Evolutionary conservation across 1,140 invertebrate genomes (phyloP).

Genomic region (Teleopsis dalmanni): DNA sequence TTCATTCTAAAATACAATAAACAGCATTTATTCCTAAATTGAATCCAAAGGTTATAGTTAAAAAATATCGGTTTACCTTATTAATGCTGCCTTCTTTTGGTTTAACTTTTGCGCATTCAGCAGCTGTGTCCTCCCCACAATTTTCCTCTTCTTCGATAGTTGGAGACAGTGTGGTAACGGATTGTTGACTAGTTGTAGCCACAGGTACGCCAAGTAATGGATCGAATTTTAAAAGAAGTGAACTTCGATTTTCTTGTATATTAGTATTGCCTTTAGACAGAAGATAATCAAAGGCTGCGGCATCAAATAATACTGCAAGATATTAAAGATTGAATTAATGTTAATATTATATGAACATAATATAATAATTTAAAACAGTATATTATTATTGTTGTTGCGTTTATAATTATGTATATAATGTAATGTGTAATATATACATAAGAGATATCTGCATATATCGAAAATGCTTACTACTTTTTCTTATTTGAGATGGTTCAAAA

Average conservation of each 20-base stretch:
- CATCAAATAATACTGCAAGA: conserved; percentile 36
- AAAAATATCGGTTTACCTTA: not conserved
- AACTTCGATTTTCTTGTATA: conserved; percentile 34
- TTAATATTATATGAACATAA: too few species aligned
- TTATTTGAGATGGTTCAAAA: too few species aligned
- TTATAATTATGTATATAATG: too few species aligned
- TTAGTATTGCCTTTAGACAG: conserved; percentile 38
- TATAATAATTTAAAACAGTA: too few species aligned
- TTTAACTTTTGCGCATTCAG: not conserved
- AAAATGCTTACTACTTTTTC: too few species aligned
- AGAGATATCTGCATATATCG: too few species aligned
- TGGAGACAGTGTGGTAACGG: conserved; percentile 25
- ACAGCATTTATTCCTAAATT: not conserved
- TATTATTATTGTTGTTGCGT: too few species aligned
- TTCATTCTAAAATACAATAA: conserved; percentile 24
- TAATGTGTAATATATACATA: too few species aligned
- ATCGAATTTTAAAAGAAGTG: conserved; percentile 40
- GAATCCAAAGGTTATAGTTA: too few species aligned
- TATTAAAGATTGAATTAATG: not conserved
- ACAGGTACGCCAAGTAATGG: conserved; percentile 36
- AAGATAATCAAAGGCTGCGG: conserved; percentile 43
- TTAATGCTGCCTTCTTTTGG: not conserved
- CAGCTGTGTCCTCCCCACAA: too few species aligned
- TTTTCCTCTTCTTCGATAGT: conserved; percentile 37
- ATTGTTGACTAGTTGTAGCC: conserved; percentile 20